Evolutionary conservation across 2,113 vertebrate species (phyloP), one percentile per base, ranked within the genome.

Genomic region (Paramormyrops kingsleyae): DNA sequence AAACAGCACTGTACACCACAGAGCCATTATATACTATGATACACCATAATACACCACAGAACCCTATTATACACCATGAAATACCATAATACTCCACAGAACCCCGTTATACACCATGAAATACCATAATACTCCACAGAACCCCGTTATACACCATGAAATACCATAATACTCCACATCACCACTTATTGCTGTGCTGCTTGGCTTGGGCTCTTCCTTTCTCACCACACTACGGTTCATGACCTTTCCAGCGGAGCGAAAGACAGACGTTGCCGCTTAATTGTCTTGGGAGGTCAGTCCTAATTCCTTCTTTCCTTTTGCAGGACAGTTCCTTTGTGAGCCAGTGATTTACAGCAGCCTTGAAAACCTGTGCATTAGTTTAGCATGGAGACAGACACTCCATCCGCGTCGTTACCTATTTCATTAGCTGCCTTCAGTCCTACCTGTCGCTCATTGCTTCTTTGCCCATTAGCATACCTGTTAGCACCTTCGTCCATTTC

Each of bases 201-300:
- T 77, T 77, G 12, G 27, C 5, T 31, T 77, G n/a, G 8, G 5
- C 39, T 31, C 24, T 31, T 19, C 31, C 88, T 9, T 3, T 39
- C 13, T 39, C 21, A 1, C 17, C 44, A 27, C 66, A 80, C 8
- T 39, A 27, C 10, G 7, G n/a, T 52, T 24, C 19, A 77, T 21
- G 53, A 21, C 52, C 53, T 66, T 62, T 56, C 27, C 10, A 39
- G 50, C 13, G 15, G 12, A 5, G 49, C 19, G 24, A 83, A 89
- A 27, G 46, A 47, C 27, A 49, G 1, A 35, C 47, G 27, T 56
- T 50, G 52, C 21, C 39, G 13, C 50, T 87, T 53, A 87, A 21
- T 27, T 35, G 31, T 87, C 88, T 27, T 89, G 49, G 50, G 88
- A 89, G 15, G 74, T 52, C 46, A 89, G 49, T 44, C 50, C 88